Evolutionary conservation across 2,888 invertebrate species (phyloP).

Genomic region (Alsophila aescularia): DNA sequence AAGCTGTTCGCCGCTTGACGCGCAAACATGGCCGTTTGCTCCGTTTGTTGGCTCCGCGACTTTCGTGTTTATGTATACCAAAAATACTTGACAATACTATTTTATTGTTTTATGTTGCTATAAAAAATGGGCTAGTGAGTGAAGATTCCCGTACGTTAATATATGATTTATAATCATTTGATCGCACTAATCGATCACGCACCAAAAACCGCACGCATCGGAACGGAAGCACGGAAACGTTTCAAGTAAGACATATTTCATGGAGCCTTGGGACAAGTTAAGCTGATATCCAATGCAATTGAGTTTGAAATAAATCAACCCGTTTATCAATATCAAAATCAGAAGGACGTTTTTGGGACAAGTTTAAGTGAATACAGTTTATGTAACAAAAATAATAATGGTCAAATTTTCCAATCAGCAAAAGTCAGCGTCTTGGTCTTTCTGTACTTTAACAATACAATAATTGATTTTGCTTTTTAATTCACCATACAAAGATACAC

Average conservation of each 20-base stretch:
- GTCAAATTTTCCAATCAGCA: too few species aligned
- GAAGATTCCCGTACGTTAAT: slow-evolving; percentile 19
- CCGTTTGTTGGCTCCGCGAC: slow-evolving; percentile 3
- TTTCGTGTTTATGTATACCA: slow-evolving; percentile 8
- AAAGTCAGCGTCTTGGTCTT: too few species aligned
- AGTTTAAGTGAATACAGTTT: too few species aligned
- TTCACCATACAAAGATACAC: neutral
- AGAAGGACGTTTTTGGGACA: too few species aligned
- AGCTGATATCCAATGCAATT: neutral
- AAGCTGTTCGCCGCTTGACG: slow-evolving; percentile 1
- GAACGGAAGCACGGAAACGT: slow-evolving; percentile 1
- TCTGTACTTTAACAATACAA: too few species aligned
- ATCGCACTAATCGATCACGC: slow-evolving; percentile 21
- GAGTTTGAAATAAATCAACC: neutral
- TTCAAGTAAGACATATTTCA: slow-evolving; percentile 14
- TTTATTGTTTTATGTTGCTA: neutral
- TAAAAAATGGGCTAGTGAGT: slow-evolving; percentile 1
- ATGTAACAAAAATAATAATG: too few species aligned
- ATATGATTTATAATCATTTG: slow-evolving; percentile 16
- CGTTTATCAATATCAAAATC: neutral
- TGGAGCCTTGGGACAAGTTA: neutral
- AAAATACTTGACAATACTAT: slow-evolving; percentile 6
- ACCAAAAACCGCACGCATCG: slow-evolving; percentile 14
- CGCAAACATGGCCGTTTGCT: slow-evolving; percentile 8
- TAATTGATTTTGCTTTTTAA: neutral